Evolutionary conservation across 2,113 vertebrate genomes (phyloP), one percentile per base, ranked within the genome.

Genomic region (Cyprinus carpio): DNA sequence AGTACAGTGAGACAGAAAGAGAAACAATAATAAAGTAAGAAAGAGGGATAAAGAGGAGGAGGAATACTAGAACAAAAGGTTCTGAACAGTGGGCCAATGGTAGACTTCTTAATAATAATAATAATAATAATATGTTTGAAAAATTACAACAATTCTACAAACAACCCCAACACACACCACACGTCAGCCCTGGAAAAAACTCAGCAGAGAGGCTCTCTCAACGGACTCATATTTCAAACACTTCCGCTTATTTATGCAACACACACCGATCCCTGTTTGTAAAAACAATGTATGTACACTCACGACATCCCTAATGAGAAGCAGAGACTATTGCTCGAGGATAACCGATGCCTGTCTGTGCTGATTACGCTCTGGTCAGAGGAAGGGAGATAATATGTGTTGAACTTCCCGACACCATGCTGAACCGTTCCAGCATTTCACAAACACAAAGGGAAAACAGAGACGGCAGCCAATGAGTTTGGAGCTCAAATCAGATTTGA

Each of bases 321-420:
- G 65, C 85, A 87, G 83, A 86, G 49, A 51, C 20, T 2, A 62
- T 60, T 20, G 31, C 71, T 75, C 12, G 34, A 74, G 69, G 40
- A 62, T 31, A 88, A 83, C 74, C 8, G 58, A 77, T 65, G 62
- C 71, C 72, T 88, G 71, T 85, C 86, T 56, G 75, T 8, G 46
- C 25, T 82, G 23, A 87, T 90, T 87, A 87, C 51, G 2, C 40
- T 64, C 23, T n/a, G 43, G 20, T 29, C 31, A 13, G 49, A 76
- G 46, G 37, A 51, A 82, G 43, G 58, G 74, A 56, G 43, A 67
- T 81, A 43, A 34, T 60, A 10, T 71, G 62, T 31, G 62, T 31
- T 25, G 67, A 76, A 85, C 71, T 82, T 75, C 25, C 58, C n/a
- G 37, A 83, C 80, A 72, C 69, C 10, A 27, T 23, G 71, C 62